Evolutionary conservation across 2,797 vertebrate species (phyloP).

Genomic region (Enteromius viviparus): DNA sequence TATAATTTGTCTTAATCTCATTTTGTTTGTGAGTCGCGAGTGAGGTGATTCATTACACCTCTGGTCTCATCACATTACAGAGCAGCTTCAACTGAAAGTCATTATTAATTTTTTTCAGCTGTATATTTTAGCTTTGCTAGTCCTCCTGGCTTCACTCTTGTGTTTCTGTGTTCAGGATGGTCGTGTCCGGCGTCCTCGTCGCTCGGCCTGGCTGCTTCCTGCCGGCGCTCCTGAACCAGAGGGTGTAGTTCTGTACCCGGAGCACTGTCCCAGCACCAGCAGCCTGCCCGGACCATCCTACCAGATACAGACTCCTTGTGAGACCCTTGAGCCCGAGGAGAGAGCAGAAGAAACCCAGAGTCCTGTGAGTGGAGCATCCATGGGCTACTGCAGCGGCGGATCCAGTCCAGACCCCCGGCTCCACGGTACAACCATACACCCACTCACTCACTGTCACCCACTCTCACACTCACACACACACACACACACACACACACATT

Average conservation of each 20-base stretch:
- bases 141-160: neutral
- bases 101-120: neutral
- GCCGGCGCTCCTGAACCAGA: conserved; percentile 75
- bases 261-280: conserved; percentile 71
- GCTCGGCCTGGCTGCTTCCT: conserved; percentile 78
- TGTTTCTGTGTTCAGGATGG: conserved; percentile 52
- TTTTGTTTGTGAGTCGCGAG: too few species aligned
- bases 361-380: conserved; percentile 88
- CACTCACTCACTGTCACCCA: too few species aligned
- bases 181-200: conserved; percentile 72
- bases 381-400: conserved; percentile 87
- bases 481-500: too few species aligned
- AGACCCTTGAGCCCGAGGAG: conserved; percentile 30
- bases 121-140: neutral
- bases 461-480: too few species aligned
- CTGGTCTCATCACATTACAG: neutral
- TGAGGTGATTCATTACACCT: too few species aligned
- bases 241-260: conserved; percentile 80
- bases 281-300: conserved; percentile 57
- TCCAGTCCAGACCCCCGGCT: conserved; percentile 82
- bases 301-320: conserved; percentile 66
- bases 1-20: too few species aligned
- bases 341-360: conserved; percentile 83
- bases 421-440: conserved; percentile 71
- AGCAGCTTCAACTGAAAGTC: neutral